These are phyloP conservation scores for Theretra japonica DNA, from an alignment of 2,888 invertebrate species.

Conservation along the genomic window DNA sequence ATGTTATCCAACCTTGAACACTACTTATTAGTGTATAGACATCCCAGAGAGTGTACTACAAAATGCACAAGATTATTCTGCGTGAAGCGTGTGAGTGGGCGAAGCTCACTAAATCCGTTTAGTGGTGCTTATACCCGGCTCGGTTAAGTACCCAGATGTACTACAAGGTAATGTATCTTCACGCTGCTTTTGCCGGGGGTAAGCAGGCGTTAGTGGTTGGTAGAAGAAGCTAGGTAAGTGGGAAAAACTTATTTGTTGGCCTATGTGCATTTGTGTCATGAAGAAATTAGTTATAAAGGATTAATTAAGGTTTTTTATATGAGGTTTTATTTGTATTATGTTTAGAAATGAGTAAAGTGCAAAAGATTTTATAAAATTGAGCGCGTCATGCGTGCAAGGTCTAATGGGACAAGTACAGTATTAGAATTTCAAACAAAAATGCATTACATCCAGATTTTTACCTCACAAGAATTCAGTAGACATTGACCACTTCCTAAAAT, in stretches of 20 bases:
- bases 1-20: too few relatives aligned
- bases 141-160: background rate
- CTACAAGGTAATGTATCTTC: slow-evolving; percentile 10
- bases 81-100: background rate
- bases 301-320: too few relatives aligned
- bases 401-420: too few relatives aligned
- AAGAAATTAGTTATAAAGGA: background rate
- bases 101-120: slow-evolving; percentile 15
- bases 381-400: too few relatives aligned
- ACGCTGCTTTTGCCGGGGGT: background rate
- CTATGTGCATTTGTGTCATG: background rate
- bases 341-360: too few relatives aligned
- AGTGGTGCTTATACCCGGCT: background rate
- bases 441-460: too few relatives aligned
- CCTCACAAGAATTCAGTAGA: too few relatives aligned
- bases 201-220: background rate
- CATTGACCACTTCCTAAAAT: too few relatives aligned
- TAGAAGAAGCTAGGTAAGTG: background rate
- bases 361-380: too few relatives aligned
- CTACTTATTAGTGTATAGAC: background rate
- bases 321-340: too few relatives aligned
- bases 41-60: background rate
- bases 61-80: slow-evolving; percentile 18
- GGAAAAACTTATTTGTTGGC: background rate
- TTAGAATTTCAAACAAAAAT: too few relatives aligned